Percentiles rank a stretch among this genome's conserved stretches.
Evolutionary conservation across 1,140 invertebrate genomes (phyloP).

Genomic region (Bradynema listronoti): DNA sequence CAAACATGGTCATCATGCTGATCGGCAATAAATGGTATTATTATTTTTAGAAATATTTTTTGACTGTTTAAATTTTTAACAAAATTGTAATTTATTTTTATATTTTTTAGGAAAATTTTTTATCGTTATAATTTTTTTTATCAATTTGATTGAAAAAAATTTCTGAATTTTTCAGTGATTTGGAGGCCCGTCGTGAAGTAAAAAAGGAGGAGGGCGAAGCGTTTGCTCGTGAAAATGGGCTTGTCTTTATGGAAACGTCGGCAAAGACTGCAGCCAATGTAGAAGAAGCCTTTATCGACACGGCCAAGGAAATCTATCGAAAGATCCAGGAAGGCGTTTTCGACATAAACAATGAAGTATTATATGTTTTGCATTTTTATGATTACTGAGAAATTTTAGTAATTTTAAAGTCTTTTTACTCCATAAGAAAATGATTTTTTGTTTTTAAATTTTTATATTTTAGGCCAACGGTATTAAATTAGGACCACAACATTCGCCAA

Average conservation of each 20-base stretch:
- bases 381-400: too few relatives aligned
- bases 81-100: background rate
- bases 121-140: background rate
- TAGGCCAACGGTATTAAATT: constrained; percentile 99
- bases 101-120: background rate
- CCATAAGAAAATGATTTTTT: background rate
- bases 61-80: background rate
- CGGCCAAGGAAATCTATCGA: constrained; percentile 98
- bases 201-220: constrained; percentile 97
- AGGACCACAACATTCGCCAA: constrained; percentile 91
- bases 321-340: constrained; percentile 99
- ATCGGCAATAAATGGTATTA: constrained; percentile 62
- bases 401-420: too few relatives aligned
- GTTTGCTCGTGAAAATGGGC: constrained; percentile 93
- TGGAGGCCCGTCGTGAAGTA: constrained; percentile 92
- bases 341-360: constrained; percentile 98
- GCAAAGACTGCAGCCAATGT: constrained; percentile 99
- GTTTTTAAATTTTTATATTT: constrained; percentile 37
- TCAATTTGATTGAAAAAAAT: background rate
- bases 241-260: constrained; percentile 99
- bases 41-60: too few relatives aligned
- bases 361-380: too few relatives aligned
- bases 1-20: constrained; percentile 85
- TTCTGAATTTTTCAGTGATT: constrained; percentile 70
- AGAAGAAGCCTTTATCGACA: constrained; percentile 99